A percentile compares a stretch with the other conserved stretches of the same genome.
These are phyloP conservation scores for Papilio glaucus DNA, from an alignment of 1,140 invertebrate genomes.

Conservation along the genomic window DNA sequence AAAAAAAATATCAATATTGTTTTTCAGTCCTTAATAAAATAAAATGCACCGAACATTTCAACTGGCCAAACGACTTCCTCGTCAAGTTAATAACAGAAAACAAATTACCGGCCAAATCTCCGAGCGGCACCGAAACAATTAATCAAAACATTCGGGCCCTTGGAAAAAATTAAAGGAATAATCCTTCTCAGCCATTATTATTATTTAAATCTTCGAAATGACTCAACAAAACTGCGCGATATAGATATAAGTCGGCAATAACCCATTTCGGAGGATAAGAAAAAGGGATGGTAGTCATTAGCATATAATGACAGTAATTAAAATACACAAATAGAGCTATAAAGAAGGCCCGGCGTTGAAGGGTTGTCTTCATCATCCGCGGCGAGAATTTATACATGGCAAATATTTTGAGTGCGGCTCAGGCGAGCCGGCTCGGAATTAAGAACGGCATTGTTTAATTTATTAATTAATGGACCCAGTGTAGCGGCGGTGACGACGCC, in stretches of 20 bases:
- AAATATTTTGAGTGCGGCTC: constrained; percentile 80
- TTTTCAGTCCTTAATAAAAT: constrained; percentile 43
- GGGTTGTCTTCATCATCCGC: constrained; percentile 82
- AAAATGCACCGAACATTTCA: constrained; percentile 65
- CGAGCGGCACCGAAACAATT: constrained; percentile 70
- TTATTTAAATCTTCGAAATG: constrained; percentile 80
- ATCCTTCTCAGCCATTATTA: constrained; percentile 72
- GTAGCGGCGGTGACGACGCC: constrained; percentile 62
- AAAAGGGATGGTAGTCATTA: constrained; percentile 84
- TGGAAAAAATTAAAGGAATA: constrained; percentile 71
- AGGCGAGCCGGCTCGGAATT: constrained; percentile 65
- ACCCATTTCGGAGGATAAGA: constrained; percentile 83
- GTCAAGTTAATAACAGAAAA: constrained; percentile 81
- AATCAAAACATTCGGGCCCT: constrained; percentile 72
- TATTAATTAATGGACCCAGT: constrained; percentile 81
- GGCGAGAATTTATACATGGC: constrained; percentile 80
- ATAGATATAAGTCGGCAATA: constrained; percentile 80
- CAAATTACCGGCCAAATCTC: constrained; percentile 74
- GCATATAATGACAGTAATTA: constrained; percentile 85
- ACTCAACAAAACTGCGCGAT: constrained; percentile 67
- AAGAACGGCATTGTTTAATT: constrained; percentile 80
- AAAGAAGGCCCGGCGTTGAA: constrained; percentile 80
- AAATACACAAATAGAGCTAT: constrained; percentile 85
- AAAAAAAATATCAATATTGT: constrained; percentile 37
- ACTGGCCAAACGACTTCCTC: constrained; percentile 75